Evolutionary conservation across 2,888 invertebrate species (phyloP).

Genomic region (Amblyjoppa proteus): DNA sequence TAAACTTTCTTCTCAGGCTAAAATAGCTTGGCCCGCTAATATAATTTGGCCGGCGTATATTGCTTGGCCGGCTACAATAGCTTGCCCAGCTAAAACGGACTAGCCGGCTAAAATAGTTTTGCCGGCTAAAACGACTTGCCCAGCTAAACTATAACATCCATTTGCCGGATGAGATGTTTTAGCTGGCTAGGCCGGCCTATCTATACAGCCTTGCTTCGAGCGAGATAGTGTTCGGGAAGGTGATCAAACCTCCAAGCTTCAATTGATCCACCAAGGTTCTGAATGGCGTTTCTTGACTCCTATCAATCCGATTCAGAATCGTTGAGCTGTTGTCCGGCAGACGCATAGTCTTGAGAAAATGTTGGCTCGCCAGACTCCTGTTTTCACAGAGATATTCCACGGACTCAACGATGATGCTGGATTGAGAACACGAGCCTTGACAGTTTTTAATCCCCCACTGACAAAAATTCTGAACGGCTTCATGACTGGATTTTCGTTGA

Average conservation of each 20-base stretch:
- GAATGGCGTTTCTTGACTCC: constrained; percentile 71
- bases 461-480: constrained; percentile 94
- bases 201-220: background rate
- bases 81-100: no score
- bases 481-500: constrained; percentile 86
- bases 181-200: no score
- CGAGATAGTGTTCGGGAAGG: background rate
- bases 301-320: constrained; percentile 83
- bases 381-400: constrained; percentile 76
- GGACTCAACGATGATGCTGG: constrained; percentile 91
- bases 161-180: no score
- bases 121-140: no score
- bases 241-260: constrained; percentile 74
- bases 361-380: constrained; percentile 85
- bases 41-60: no score
- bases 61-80: no score
- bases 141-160: no score
- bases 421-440: constrained; percentile 91
- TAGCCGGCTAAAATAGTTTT: no score
- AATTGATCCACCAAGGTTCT: constrained; percentile 73
- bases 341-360: constrained; percentile 77
- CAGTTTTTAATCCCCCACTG: constrained; percentile 90
- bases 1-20: no score
- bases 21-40: no score
- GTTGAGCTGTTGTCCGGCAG: constrained; percentile 84